Conservation (phyloP, 2,113 vertebrate species). For the Melierax canorus region DNA sequence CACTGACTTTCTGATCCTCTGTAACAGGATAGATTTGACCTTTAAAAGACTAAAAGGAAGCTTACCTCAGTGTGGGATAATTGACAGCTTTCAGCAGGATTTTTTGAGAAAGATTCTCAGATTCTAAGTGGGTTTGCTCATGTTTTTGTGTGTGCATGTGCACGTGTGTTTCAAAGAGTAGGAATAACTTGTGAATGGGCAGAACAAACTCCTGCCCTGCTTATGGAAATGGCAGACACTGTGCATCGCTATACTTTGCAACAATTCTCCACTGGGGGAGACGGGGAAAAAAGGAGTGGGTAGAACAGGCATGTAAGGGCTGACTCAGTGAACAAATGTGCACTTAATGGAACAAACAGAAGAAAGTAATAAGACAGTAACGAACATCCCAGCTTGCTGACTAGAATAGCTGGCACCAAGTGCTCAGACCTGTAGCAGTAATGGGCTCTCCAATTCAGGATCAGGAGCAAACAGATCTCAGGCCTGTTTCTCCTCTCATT, state of each 20-base stretch:
- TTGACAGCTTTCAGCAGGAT: background rate
- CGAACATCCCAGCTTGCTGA: background rate
- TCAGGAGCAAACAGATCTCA: background rate
- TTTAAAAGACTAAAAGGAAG: background rate
- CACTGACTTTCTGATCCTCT: background rate
- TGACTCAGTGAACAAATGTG: conserved; percentile 17
- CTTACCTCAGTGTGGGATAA: background rate
- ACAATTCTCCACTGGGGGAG: background rate
- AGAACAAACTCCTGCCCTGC: background rate
- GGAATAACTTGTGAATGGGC: background rate
- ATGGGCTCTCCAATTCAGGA: background rate
- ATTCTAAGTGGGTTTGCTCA: background rate
- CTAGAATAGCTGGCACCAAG: background rate
- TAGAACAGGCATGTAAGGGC: background rate
- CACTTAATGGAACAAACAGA: conserved; percentile 1
- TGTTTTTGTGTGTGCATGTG: background rate
- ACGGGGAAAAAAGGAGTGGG: background rate
- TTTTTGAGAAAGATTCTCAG: background rate
- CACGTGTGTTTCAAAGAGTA: background rate
- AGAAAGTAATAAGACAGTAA: background rate
- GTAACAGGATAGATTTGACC: background rate
- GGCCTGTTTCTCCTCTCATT: background rate
- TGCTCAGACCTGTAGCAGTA: background rate
- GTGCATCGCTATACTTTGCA: background rate
- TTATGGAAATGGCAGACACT: background rate